phyloP scores from a whole-genome alignment of 1,140 invertebrate genomes.

The Trichonephila clavipes region DNA sequence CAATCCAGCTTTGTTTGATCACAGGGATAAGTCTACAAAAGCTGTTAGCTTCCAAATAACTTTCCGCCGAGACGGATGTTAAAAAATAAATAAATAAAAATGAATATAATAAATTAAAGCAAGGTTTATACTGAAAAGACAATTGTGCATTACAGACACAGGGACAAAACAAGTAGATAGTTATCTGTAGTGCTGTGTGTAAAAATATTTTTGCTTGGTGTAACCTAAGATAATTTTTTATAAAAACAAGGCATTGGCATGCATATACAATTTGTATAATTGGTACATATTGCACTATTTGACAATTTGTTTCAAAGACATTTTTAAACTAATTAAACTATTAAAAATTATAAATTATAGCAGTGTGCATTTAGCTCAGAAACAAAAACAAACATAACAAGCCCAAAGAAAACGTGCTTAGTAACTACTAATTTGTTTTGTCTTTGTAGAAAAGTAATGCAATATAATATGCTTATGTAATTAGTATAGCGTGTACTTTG shows the following conservation, averaged over 20 bases:
- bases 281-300: background rate
- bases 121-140: conserved; percentile 41
- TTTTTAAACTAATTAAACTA: background rate
- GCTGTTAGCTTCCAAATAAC: conserved; percentile 68
- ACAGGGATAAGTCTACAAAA: conserved; percentile 49
- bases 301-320: background rate
- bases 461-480: background rate
- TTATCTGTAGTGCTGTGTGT: conserved; percentile 49
- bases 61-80: conserved; percentile 38
- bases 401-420: background rate
- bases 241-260: conserved; percentile 27
- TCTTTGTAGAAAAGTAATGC: background rate
- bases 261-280: conserved; percentile 11
- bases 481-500: conserved; percentile 5
- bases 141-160: conserved; percentile 56
- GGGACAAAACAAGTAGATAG: conserved; percentile 55
- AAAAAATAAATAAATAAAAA: conserved; percentile 52
- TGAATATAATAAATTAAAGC: conserved; percentile 40
- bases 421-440: conserved; percentile 53
- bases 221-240: background rate
- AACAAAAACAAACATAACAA: conserved; percentile 30
- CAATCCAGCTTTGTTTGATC: background rate
- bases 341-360: background rate
- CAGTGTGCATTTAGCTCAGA: conserved; percentile 28
- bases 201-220: background rate